phyloP scores from a whole-genome alignment of 2,888 invertebrate species.

The Drosophila infuscata region DNA sequence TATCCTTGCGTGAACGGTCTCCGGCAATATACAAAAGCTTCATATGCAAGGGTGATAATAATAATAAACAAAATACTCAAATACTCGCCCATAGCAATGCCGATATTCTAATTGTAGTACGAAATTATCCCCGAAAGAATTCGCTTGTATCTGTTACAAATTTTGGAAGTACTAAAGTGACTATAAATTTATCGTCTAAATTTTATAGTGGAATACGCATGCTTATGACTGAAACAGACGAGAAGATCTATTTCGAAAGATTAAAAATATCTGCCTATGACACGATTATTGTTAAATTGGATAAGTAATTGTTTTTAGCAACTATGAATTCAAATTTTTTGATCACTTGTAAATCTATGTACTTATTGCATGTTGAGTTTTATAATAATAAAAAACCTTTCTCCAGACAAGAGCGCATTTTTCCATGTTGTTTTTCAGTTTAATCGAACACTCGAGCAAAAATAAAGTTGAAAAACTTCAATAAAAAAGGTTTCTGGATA shows the following conservation, averaged over 20 bases:
- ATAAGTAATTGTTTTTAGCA: slow-evolving; percentile 83
- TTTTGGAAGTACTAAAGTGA: slow-evolving; percentile 87
- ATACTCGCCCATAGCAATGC: slow-evolving; percentile 87
- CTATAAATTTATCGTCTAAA: slow-evolving; percentile 90
- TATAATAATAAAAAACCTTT: slow-evolving; percentile 20
- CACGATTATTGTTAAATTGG: slow-evolving; percentile 88
- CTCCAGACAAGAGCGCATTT: background rate
- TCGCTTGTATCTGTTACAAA: slow-evolving; percentile 92
- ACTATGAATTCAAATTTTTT: slow-evolving; percentile 1
- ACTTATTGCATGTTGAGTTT: slow-evolving; percentile 26
- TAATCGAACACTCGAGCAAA: background rate
- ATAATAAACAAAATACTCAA: slow-evolving; percentile 88
- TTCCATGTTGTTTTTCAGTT: background rate
- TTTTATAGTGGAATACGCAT: slow-evolving; percentile 89
- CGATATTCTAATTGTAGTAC: slow-evolving; percentile 90
- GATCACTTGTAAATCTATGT: background rate
- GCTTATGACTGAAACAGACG: slow-evolving; percentile 56
- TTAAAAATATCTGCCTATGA: slow-evolving; percentile 86
- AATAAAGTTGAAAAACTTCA: background rate
- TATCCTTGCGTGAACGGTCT: slow-evolving; percentile 87
- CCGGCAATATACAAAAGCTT: slow-evolving; percentile 91
- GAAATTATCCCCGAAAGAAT: slow-evolving; percentile 92
- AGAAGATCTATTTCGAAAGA: slow-evolving; percentile 85
- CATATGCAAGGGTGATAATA: slow-evolving; percentile 88
- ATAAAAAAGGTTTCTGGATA: background rate